phyloP scores from a whole-genome alignment of 2,113 vertebrate genomes.

The Trochalopteron elliotii region DNA sequence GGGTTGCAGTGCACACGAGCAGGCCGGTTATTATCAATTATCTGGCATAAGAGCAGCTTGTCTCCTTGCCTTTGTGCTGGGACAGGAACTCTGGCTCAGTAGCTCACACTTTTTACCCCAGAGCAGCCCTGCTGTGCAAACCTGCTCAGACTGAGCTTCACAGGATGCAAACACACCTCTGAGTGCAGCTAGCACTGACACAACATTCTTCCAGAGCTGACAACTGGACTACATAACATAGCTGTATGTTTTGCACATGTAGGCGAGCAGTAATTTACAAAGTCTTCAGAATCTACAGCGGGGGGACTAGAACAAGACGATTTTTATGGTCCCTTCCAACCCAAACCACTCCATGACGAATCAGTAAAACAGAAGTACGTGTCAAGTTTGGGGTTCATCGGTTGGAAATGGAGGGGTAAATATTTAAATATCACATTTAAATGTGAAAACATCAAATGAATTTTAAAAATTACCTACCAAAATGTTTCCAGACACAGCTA shows the following conservation, averaged over 20 bases:
- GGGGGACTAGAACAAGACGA: neutral
- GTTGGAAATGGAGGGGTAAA: neutral
- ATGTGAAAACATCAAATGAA: neutral
- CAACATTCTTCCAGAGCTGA: neutral
- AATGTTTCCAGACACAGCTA: neutral
- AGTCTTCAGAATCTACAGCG: neutral
- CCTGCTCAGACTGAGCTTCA: neutral
- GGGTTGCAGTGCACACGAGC: neutral
- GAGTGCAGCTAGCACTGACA: neutral
- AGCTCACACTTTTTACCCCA: neutral
- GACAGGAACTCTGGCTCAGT: accelerated
- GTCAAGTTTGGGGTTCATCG: neutral
- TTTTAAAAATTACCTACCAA: neutral
- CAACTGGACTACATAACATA: neutral
- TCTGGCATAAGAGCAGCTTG: neutral
- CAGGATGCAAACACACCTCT: neutral
- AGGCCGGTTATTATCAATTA: neutral
- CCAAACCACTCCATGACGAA: neutral
- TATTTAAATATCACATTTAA: neutral
- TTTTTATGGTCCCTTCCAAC: neutral
- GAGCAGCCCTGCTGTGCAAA: neutral
- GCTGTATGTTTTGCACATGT: accelerated
- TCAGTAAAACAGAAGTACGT: neutral
- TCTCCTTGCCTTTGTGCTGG: neutral
- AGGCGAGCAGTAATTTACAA: neutral